Base-by-base conservation (phyloP, 2,797 vertebrate species). In the Megaceryle alcyon region DNA sequence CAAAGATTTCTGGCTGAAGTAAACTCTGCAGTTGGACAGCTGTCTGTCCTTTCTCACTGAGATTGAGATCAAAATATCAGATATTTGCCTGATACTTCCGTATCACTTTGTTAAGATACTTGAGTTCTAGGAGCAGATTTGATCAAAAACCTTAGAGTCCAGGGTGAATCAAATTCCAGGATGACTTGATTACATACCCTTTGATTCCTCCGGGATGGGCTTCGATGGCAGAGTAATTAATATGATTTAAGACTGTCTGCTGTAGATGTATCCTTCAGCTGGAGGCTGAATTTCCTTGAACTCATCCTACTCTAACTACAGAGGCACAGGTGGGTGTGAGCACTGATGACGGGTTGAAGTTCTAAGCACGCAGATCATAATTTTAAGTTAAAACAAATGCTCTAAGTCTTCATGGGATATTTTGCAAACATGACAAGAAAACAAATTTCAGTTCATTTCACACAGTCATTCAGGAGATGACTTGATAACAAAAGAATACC, bases 401-500 rank as follows among this genome's bases (percentile, higher is more conserved):
- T 66, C 39, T 72, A 29, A 61, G 16, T 66, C 63, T 81, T 89
- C 46, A 75, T 70, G 46, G 17, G 46, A 70, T 72, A 59, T 96
- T 93, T 89, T 84, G 48, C 20, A 91, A 91, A 72, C 10, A 28
- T 33, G 48, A 65, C 51, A 84, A 86, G 72, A 82, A 92, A 86
- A 66, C 19, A 29, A 51, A 90, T 82, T 92, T 88, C 33, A 88
- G 53, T 92, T 91, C 3, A 63, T 82, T 90, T 94, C 44, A 56
- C 75, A 75, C 37, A 31, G 81, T 78, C 61, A 77, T 93, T 93
- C 64, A 92, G 72, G 43, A 78, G 51, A 69, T 65, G 57, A 60
- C 39, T 72, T 85, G 48, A 51, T 93, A 79, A 91, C 68, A 88
- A 86, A 96, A 56, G 31, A 88, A 61, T 90, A 88, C 70, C 20